Percentiles rank a stretch among this genome's conserved stretches.
Conservation (phyloP, 2,113 vertebrate species). For the Entelurus aequoreus region DNA sequence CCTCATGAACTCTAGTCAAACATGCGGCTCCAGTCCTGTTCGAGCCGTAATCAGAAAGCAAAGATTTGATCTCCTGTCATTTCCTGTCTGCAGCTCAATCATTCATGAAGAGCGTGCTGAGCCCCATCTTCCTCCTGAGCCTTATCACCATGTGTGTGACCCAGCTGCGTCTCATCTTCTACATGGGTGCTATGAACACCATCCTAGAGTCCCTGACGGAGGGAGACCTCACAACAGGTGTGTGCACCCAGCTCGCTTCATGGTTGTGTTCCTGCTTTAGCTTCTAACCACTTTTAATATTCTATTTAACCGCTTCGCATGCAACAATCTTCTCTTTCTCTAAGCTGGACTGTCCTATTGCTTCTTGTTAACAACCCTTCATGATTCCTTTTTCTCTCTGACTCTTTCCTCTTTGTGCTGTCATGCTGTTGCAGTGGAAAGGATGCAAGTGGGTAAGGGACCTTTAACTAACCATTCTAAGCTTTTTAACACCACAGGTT, state of each 20-base stretch:
- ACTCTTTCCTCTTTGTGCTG: constrained; percentile 34
- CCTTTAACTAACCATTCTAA: constrained; percentile 13
- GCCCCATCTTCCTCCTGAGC: constrained; percentile 92
- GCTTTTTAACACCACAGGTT: constrained; percentile 11
- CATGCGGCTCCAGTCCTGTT: too few relatives aligned
- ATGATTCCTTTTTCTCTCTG: constrained; percentile 26
- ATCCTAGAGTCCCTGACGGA: constrained; percentile 86
- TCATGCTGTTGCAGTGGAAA: constrained; percentile 62
- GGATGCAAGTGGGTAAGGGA: constrained; percentile 71
- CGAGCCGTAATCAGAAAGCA: not conserved
- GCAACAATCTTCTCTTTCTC: constrained; percentile 9
- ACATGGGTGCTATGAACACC: constrained; percentile 98
- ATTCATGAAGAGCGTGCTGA: constrained; percentile 93
- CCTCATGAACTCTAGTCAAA: not conserved
- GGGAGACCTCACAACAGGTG: constrained; percentile 79
- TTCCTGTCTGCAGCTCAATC: constrained; percentile 64
- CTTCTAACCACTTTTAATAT: not conserved
- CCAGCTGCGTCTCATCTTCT: constrained; percentile 96
- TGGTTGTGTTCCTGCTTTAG: constrained; percentile 5
- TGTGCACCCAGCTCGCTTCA: not conserved
- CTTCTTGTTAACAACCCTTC: constrained; percentile 34
- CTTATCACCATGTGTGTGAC: constrained; percentile 98
- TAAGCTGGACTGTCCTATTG: constrained; percentile 13
- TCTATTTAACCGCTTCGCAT: not conserved
- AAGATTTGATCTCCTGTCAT: constrained; percentile 11